phyloP scores from a whole-genome alignment of 1,140 invertebrate species.

The Danaus plexippus region DNA sequence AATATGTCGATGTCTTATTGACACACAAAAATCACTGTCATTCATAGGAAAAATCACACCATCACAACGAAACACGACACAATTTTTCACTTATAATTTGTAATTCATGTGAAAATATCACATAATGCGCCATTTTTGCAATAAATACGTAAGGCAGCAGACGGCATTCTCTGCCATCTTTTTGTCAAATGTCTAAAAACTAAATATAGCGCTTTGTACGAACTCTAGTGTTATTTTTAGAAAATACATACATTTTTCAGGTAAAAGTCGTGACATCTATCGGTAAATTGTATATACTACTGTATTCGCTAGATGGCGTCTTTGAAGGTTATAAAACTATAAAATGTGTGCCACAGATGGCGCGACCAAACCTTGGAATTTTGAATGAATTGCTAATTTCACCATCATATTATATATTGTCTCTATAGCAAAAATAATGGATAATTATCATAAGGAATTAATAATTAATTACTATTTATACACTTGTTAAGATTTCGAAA shows the following conservation, averaged over 20 bases:
- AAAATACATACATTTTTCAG: conserved; percentile 42
- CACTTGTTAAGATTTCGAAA: too few species aligned
- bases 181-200: conserved; percentile 71
- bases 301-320: conserved; percentile 16
- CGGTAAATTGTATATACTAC: not conserved
- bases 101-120: conserved; percentile 69
- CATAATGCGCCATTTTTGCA: conserved; percentile 70
- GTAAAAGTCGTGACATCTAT: conserved; percentile 43
- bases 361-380: too few species aligned
- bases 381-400: too few species aligned
- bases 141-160: conserved; percentile 64
- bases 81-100: conserved; percentile 68
- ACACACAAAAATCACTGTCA: conserved; percentile 64
- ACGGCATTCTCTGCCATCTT: conserved; percentile 70
- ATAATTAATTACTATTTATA: too few species aligned
- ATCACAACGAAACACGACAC: conserved; percentile 68
- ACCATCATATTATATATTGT: too few species aligned
- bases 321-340: too few species aligned
- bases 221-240: conserved; percentile 72
- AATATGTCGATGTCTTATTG: conserved; percentile 63
- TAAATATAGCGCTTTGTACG: conserved; percentile 69
- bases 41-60: conserved; percentile 61
- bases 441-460: too few species aligned
- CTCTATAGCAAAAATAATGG: too few species aligned
- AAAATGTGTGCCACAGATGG: too few species aligned